These are phyloP conservation scores for Urosaurus nigricauda DNA, from an alignment of 2,797 vertebrate genomes.

Conservation along the genomic window DNA sequence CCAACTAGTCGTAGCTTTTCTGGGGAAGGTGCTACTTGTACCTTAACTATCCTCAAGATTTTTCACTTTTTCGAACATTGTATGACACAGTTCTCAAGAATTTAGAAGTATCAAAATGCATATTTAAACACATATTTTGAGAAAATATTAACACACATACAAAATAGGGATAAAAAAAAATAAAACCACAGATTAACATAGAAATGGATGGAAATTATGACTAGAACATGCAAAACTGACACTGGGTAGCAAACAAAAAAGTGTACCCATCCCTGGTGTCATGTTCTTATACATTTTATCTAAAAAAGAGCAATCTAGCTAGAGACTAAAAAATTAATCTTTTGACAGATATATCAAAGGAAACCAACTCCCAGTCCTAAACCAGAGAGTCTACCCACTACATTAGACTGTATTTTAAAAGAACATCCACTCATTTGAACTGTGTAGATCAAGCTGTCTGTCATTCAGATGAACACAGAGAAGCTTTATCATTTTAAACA, in stretches of 20 bases:
- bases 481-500: conserved; percentile 32
- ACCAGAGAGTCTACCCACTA: not conserved
- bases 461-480: fast-evolving
- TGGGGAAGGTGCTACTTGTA: not conserved
- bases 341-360: not conserved
- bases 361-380: not conserved
- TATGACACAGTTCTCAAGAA: too few relatives aligned
- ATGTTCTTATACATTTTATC: too few relatives aligned
- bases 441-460: not conserved
- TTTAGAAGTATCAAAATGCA: not conserved
- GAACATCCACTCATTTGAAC: not conserved
- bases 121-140: not conserved
- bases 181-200: not conserved
- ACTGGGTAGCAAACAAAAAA: not conserved
- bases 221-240: not conserved
- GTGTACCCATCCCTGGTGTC: not conserved
- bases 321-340: not conserved
- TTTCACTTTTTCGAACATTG: not conserved
- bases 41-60: not conserved
- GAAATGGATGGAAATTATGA: not conserved
- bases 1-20: not conserved
- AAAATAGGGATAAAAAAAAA: not conserved
- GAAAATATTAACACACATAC: not conserved
- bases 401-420: not conserved
- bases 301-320: not conserved